These are phyloP conservation scores for Brienomyrus brachyistius DNA, from an alignment of 2,113 vertebrate genomes.

Conservation along the genomic window DNA sequence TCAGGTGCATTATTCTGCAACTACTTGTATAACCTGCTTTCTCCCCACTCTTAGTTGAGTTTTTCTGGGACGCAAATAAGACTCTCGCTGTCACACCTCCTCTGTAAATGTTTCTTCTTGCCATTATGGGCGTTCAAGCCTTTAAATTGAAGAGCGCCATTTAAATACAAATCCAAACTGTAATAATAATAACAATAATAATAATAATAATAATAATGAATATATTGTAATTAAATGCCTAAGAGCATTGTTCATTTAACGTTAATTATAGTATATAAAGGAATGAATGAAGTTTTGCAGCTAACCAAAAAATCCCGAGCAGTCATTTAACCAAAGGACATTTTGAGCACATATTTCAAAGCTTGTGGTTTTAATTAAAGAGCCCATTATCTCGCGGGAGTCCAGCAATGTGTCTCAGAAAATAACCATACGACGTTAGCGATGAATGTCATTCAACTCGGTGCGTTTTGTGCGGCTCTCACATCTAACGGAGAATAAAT, in stretches of 20 bases:
- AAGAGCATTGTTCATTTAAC: neutral
- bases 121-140: neutral
- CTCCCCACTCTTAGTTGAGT: neutral
- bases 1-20: neutral
- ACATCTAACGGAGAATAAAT: conserved; percentile 35
- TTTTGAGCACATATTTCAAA: conserved; percentile 2
- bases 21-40: neutral
- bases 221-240: conserved; percentile 1
- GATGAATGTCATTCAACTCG: conserved; percentile 19
- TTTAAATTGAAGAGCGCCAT: neutral
- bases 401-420: conserved; percentile 14
- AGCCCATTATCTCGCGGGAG: neutral
- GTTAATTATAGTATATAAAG: neutral
- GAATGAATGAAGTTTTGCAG: neutral
- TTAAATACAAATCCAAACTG: neutral
- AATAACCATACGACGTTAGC: conserved; percentile 27
- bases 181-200: neutral
- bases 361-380: conserved; percentile 6
- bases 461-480: conserved; percentile 42
- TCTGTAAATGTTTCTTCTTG: neutral
- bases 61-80: neutral
- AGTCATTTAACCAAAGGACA: neutral
- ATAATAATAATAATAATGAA: neutral
- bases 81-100: neutral
- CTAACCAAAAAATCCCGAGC: neutral